Base-by-base conservation (phyloP, 1,140 invertebrate genomes). In the Aleiodes sp. region DNA sequence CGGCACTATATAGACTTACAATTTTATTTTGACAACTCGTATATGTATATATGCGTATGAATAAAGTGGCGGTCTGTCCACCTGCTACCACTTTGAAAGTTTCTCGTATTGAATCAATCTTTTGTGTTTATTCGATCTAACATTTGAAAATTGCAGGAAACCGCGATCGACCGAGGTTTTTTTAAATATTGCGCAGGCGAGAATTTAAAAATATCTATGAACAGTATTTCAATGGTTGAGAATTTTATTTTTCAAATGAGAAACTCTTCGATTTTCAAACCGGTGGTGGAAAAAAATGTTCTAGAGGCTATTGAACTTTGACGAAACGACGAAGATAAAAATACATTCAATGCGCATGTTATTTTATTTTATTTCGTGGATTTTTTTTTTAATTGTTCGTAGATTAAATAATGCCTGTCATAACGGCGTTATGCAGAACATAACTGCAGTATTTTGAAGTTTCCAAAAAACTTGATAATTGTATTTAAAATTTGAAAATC, bases 251-350 rank as follows among this genome's bases (percentile, higher is more conserved):
- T n/a, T n/a, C n/a, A n/a, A n/a, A n/a, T n/a, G n/a, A n/a, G n/a
- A n/a, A n/a, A n/a, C n/a, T n/a, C n/a, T n/a, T n/a, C n/a, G n/a
- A n/a, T n/a, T n/a, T n/a, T n/a, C n/a, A n/a, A n/a, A n/a, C n/a
- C n/a, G n/a, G n/a, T n/a, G n/a, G n/a, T n/a, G n/a, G n/a, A n/a
- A n/a, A n/a, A n/a, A n/a, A n/a, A n/a, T n/a, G 16, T 46, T 52
- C 46, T 4, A 26, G 29, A 59, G 56, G 56, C 56, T 59, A 59
- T 31, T 59, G 56, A 59, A 59, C 56, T 59, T 59, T 59, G 26
- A 59, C 26, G 21, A 24, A 52, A 52, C 46, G 46, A 52, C 46
- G n/a, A n/a, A 28, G 26, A 12, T 59, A 59, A 29, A 59, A 59
- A 59, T 59, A 59, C 14, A 59, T 59, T 59, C 29, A 26, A 14